Percentiles rank a stretch among this genome's conserved stretches.
These are phyloP conservation scores for Podotricha telesiphe DNA, from an alignment of 2,888 invertebrate species.

Conservation along the genomic window DNA sequence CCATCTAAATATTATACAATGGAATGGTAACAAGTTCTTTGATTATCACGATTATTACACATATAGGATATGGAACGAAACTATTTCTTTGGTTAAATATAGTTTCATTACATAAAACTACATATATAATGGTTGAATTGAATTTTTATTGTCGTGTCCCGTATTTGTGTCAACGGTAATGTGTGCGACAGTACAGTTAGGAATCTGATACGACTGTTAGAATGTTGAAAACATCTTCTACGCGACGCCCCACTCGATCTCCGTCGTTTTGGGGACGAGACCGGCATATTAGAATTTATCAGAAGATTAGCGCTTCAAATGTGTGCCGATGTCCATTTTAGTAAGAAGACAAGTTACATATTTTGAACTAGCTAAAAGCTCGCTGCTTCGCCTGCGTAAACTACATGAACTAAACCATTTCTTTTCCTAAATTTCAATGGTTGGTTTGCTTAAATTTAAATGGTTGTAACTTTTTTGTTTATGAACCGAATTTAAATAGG, in stretches of 20 bases:
- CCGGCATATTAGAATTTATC: slow-evolving; percentile 39
- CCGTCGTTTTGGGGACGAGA: slow-evolving; percentile 40
- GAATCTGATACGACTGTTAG: slow-evolving; percentile 62
- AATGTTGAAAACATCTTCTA: slow-evolving; percentile 50
- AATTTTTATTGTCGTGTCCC: slow-evolving; percentile 65
- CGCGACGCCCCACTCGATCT: slow-evolving; percentile 55
- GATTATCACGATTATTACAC: too few relatives aligned
- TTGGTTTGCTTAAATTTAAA: too few relatives aligned
- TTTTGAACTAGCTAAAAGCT: too few relatives aligned
- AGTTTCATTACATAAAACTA: slow-evolving; percentile 57
- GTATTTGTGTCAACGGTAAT: slow-evolving; percentile 43
- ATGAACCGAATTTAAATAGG: too few relatives aligned
- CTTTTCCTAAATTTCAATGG: too few relatives aligned
- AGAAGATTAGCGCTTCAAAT: not conserved
- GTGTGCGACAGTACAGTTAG: slow-evolving; percentile 67
- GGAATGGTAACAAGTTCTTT: too few relatives aligned
- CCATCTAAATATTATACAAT: slow-evolving; percentile 50
- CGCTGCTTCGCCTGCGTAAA: too few relatives aligned
- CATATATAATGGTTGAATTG: slow-evolving; percentile 59
- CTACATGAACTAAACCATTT: too few relatives aligned
- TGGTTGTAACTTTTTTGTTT: too few relatives aligned
- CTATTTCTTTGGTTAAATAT: too few relatives aligned
- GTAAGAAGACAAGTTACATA: not conserved
- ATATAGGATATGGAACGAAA: too few relatives aligned
- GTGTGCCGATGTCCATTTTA: slow-evolving; percentile 12